A percentile compares a stretch with the other conserved stretches of the same genome.
These are phyloP conservation scores for Ophraella communa DNA, from an alignment of 2,888 invertebrate species.

Conservation along the genomic window DNA sequence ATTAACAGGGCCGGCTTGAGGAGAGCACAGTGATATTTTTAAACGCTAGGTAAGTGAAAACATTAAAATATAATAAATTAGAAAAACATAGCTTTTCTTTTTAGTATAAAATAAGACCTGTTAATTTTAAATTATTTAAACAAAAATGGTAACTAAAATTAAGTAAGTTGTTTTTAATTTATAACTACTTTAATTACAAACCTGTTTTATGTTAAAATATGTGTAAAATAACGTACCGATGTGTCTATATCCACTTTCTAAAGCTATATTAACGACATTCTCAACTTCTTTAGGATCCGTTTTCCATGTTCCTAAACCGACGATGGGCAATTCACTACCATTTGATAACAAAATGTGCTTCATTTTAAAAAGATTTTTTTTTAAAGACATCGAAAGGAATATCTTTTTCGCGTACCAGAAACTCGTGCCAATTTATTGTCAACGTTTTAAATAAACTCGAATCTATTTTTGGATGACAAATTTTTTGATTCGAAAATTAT, in stretches of 20 bases:
- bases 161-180: no score
- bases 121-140: background rate
- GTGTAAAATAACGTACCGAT: conserved; percentile 54
- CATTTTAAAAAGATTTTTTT: conserved; percentile 48
- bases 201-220: background rate
- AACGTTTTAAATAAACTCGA: conserved; percentile 10
- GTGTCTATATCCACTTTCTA: conserved; percentile 76
- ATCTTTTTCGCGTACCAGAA: conserved; percentile 5
- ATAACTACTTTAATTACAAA: background rate
- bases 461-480: conserved; percentile 16
- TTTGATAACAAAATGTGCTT: conserved; percentile 60
- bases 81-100: no score
- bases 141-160: background rate
- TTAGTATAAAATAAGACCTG: no score
- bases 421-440: conserved; percentile 10
- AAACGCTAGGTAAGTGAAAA: no score
- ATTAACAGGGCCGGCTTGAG: background rate
- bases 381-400: background rate
- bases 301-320: conserved; percentile 79
- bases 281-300: conserved; percentile 71
- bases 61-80: no score
- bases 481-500: conserved; percentile 8
- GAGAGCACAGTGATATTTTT: no score
- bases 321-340: conserved; percentile 68
- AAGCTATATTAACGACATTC: conserved; percentile 67